Percentiles rank a stretch among this genome's conserved stretches.
Evolutionary conservation across 2,797 vertebrate genomes (phyloP).

Genomic region (Gobionotothen gibberifrons): DNA sequence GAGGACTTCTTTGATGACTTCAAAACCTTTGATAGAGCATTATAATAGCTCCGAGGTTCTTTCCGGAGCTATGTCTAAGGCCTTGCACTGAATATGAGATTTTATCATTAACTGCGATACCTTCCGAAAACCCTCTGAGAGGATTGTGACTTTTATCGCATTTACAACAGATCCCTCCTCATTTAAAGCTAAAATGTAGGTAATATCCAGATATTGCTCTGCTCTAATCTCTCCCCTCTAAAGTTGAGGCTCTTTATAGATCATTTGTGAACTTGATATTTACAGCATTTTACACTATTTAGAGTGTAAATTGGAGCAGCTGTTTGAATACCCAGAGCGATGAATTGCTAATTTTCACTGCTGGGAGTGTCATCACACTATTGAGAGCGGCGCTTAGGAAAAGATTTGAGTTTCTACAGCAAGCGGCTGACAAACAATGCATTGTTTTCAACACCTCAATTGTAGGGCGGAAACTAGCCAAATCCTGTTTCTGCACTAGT

Average conservation of each 20-base stretch:
- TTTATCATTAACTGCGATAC: constrained; percentile 11
- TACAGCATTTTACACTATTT: constrained; percentile 63
- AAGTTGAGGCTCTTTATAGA: constrained; percentile 41
- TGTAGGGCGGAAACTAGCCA: neutral
- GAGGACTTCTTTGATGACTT: constrained; percentile 54
- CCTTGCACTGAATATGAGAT: constrained; percentile 26
- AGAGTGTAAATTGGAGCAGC: constrained; percentile 76
- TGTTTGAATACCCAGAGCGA: constrained; percentile 73
- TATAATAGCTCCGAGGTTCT: constrained; percentile 44
- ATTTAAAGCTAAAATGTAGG: constrained; percentile 54
- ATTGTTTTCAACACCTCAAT: constrained; percentile 14
- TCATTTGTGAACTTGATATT: constrained; percentile 71
- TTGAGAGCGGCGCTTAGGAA: constrained; percentile 20
- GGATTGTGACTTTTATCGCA: constrained; percentile 7
- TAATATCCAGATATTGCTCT: constrained; percentile 41
- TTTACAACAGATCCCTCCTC: constrained; percentile 22
- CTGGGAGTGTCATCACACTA: constrained; percentile 56
- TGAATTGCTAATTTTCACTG: constrained; percentile 63
- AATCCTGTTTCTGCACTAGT: neutral
- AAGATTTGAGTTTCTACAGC: constrained; percentile 25
- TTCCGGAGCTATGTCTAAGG: constrained; percentile 30
- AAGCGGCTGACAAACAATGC: constrained; percentile 18
- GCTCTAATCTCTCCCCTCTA: constrained; percentile 29
- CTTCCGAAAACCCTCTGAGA: constrained; percentile 23
- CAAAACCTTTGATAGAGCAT: constrained; percentile 31